A percentile compares a stretch with the other conserved stretches of the same genome.
These are phyloP conservation scores for Pararge aegeria DNA, from an alignment of 1,140 invertebrate species.

Conservation along the genomic window DNA sequence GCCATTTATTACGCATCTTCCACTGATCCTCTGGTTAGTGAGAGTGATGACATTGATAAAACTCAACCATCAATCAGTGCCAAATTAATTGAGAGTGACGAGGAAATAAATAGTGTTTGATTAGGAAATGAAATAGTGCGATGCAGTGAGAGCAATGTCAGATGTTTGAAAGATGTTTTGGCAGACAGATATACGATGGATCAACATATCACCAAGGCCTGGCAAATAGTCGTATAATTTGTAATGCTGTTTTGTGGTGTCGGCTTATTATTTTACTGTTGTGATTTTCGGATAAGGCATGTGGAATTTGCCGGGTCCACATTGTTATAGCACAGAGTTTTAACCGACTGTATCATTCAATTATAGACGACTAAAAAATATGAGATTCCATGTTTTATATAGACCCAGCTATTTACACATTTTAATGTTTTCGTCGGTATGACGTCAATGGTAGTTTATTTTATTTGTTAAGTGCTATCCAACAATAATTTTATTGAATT, in stretches of 20 bases:
- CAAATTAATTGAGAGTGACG: constrained; percentile 37
- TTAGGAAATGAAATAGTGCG: constrained; percentile 36
- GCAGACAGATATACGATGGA: constrained; percentile 49
- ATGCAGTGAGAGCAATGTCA: constrained; percentile 30
- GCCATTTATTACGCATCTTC: constrained; percentile 27
- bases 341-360: no score
- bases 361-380: no score
- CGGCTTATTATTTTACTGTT: constrained; percentile 25
- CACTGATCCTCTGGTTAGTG: constrained; percentile 39
- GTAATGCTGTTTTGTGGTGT: constrained; percentile 29
- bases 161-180: constrained; percentile 53
- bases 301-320: background rate
- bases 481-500: no score
- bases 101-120: constrained; percentile 30
- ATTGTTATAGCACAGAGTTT: no score
- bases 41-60: constrained; percentile 26
- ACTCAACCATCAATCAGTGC: constrained; percentile 37
- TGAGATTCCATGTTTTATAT: no score
- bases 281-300: constrained; percentile 23
- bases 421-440: no score
- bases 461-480: no score
- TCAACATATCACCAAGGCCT: constrained; percentile 50
- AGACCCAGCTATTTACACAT: no score
- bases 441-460: no score
- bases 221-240: constrained; percentile 42